These are phyloP conservation scores for Leptinotarsa tumamoca DNA, from an alignment of 2,888 invertebrate genomes.

Conservation along the genomic window DNA sequence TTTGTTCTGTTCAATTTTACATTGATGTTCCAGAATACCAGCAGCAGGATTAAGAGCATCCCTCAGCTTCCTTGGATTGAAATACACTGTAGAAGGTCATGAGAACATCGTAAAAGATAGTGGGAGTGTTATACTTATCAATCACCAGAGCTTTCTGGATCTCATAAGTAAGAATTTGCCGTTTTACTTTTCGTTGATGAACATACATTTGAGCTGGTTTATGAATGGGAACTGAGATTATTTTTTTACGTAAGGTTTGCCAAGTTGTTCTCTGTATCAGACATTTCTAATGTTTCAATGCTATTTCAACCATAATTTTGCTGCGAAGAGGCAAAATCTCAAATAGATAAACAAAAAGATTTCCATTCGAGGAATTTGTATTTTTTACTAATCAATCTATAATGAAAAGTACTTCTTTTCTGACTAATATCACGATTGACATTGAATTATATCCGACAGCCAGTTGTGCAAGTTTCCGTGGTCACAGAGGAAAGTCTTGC, in stretches of 20 bases:
- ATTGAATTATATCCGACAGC: not conserved
- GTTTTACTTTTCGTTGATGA: too few relatives aligned
- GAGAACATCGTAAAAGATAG: slow-evolving; percentile 81
- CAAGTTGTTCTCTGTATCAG: too few relatives aligned
- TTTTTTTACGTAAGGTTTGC: too few relatives aligned
- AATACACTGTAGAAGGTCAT: slow-evolving; percentile 78
- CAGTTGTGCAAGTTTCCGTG: not conserved
- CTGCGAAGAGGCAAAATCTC: too few relatives aligned
- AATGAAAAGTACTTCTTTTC: too few relatives aligned
- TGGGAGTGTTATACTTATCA: slow-evolving; percentile 85
- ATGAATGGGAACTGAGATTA: too few relatives aligned
- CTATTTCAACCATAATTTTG: too few relatives aligned
- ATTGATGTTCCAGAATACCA: slow-evolving; percentile 72
- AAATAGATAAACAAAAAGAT: not conserved
- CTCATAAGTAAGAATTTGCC: slow-evolving; percentile 74
- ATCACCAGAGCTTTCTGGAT: slow-evolving; percentile 91
- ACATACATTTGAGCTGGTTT: too few relatives aligned
- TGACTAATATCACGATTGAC: not conserved
- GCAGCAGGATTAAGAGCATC: slow-evolving; percentile 74
- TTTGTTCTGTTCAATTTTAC: not conserved
- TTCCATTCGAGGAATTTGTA: not conserved
- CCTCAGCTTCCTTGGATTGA: slow-evolving; percentile 72
- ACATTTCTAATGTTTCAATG: too few relatives aligned
- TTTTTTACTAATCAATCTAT: too few relatives aligned
- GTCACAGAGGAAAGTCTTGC: too few relatives aligned